Conservation (phyloP, 2,113 vertebrate species). For the Bungarus multicinctus region DNA sequence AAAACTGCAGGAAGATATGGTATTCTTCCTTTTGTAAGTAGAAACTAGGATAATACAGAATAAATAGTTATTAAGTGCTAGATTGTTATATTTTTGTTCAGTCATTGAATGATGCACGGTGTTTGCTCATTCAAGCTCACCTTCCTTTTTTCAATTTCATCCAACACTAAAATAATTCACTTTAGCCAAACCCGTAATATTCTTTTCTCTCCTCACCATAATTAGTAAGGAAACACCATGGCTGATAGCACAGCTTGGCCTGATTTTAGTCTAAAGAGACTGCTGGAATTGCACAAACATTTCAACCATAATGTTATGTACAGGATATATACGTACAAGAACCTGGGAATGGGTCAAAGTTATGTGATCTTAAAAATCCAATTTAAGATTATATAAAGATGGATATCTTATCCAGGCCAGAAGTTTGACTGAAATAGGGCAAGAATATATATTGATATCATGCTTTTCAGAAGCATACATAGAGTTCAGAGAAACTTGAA, state of each 20-base stretch:
- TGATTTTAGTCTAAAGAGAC: not conserved
- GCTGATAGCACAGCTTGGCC: not conserved
- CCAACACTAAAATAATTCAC: not conserved
- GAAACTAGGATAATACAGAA: not conserved
- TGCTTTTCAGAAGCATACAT: not conserved
- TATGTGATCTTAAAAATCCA: not conserved
- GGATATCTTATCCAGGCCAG: not conserved
- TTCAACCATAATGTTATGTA: not conserved
- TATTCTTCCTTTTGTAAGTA: not conserved
- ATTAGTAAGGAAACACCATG: not conserved
- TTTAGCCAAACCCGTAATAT: not conserved
- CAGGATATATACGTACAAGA: not conserved
- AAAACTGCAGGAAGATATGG: not conserved
- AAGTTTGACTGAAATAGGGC: conserved; percentile 5
- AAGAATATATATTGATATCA: conserved; percentile 7
- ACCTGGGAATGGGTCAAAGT: not conserved
- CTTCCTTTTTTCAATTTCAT: not conserved
- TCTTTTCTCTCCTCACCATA: not conserved
- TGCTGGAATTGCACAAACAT: not conserved
- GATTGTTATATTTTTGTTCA: not conserved
- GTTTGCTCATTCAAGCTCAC: not conserved
- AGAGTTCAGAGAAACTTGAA: not conserved
- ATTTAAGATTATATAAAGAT: not conserved
- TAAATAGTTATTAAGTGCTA: not conserved
- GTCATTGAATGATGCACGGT: not conserved